Evolutionary conservation across 1,140 invertebrate genomes (phyloP).

Genomic region (Drosophila asahinai): DNA sequence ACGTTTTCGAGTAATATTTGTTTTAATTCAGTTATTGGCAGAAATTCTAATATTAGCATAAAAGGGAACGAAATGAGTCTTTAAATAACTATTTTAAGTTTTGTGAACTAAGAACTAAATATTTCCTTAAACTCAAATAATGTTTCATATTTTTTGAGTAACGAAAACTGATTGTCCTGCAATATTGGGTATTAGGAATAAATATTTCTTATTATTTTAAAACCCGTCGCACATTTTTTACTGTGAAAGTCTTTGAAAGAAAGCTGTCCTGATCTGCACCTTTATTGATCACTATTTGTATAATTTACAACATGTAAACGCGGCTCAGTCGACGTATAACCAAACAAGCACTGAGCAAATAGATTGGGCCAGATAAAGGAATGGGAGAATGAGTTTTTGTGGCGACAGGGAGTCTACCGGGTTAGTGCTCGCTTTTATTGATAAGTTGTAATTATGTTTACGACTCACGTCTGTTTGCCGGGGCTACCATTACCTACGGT

Average conservation of each 20-base stretch:
- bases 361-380: slow-evolving; percentile 33
- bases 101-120: too few relatives aligned
- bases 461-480: slow-evolving; percentile 58
- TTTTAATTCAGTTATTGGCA: neutral
- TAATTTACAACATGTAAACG: slow-evolving; percentile 69
- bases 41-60: too few relatives aligned
- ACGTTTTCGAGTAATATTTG: neutral
- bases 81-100: too few relatives aligned
- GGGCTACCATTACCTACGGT: slow-evolving; percentile 55
- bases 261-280: slow-evolving; percentile 7
- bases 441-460: slow-evolving; percentile 81
- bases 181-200: too few relatives aligned
- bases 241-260: neutral
- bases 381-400: slow-evolving; percentile 25
- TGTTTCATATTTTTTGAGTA: too few relatives aligned
- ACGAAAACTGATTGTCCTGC: too few relatives aligned
- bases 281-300: slow-evolving; percentile 65
- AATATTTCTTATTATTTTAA: neutral
- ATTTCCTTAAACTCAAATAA: too few relatives aligned
- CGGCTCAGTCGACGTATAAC: slow-evolving; percentile 29
- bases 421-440: slow-evolving; percentile 60
- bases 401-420: slow-evolving; percentile 72
- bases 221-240: neutral
- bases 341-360: slow-evolving; percentile 33
- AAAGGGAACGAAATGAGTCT: too few relatives aligned